These are phyloP conservation scores for Arvicanthis niloticus DNA, from an alignment of 2,113 vertebrate genomes.

Conservation along the genomic window DNA sequence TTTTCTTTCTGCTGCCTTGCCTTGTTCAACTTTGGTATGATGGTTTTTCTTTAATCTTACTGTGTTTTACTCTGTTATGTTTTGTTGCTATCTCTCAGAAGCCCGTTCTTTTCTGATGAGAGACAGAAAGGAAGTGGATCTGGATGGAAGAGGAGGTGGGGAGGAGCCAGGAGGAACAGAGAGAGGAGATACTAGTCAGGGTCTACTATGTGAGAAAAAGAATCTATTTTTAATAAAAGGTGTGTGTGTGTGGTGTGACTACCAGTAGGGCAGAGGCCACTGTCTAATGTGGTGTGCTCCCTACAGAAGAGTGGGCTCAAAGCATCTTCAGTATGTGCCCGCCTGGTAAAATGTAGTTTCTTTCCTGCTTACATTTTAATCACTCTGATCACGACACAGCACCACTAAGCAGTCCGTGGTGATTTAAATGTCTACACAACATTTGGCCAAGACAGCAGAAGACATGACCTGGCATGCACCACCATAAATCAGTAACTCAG, in stretches of 20 bases:
- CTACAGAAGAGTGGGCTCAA: background rate
- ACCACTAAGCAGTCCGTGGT: background rate
- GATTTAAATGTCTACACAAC: background rate
- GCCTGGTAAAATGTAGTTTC: background rate
- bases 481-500: background rate
- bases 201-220: background rate
- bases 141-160: background rate
- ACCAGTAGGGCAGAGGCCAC: background rate
- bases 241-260: background rate
- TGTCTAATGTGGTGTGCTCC: background rate
- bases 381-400: background rate
- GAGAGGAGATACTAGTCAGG: background rate
- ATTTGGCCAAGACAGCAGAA: background rate
- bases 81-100: background rate
- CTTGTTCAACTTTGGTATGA: background rate
- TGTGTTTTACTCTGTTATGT: background rate
- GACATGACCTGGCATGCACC: background rate
- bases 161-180: background rate
- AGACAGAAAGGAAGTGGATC: background rate
- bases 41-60: background rate
- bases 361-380: slow-evolving; percentile 27
- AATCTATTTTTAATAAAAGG: background rate
- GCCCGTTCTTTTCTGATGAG: background rate
- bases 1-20: background rate
- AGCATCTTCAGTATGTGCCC: background rate